These are phyloP conservation scores for Eudemis profundana DNA, from an alignment of 2,888 invertebrate genomes.

Conservation along the genomic window DNA sequence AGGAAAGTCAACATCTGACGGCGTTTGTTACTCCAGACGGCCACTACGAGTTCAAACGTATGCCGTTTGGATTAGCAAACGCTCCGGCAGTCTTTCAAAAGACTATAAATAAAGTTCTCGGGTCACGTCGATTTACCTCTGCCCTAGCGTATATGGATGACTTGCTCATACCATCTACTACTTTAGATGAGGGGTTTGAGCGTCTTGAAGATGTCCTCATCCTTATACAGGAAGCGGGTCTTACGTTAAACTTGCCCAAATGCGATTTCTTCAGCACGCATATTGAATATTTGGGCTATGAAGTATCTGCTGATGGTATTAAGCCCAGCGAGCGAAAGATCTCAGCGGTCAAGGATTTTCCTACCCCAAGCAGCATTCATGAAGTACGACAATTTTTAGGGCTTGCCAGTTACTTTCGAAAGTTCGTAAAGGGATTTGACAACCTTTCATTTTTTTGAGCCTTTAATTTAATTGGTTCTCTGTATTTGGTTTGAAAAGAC, in stretches of 20 bases:
- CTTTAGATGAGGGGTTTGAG: background rate
- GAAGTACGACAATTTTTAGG: conserved; percentile 2
- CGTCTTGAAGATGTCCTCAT: background rate
- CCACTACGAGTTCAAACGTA: conserved; percentile 45
- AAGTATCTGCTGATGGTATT: background rate
- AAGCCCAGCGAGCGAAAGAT: background rate
- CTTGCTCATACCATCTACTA: background rate
- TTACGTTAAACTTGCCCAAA: background rate
- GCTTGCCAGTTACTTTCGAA: no score
- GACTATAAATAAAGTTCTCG: background rate
- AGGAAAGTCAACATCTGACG: no score
- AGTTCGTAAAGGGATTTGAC: background rate
- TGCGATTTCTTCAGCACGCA: background rate
- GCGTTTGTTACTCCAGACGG: no score
- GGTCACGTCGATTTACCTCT: background rate
- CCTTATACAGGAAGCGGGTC: background rate
- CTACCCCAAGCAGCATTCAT: background rate
- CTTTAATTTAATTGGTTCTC: no score
- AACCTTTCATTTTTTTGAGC: no score
- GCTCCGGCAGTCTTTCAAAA: conserved; percentile 27
- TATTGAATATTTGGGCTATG: no score
- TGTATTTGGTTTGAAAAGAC: no score
- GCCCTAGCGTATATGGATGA: background rate
- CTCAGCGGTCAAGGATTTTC: background rate
- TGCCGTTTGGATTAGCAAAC: conserved; percentile 46